These are phyloP conservation scores for Pseudeuparius sepicola DNA, from an alignment of 2,888 invertebrate genomes.

Conservation along the genomic window DNA sequence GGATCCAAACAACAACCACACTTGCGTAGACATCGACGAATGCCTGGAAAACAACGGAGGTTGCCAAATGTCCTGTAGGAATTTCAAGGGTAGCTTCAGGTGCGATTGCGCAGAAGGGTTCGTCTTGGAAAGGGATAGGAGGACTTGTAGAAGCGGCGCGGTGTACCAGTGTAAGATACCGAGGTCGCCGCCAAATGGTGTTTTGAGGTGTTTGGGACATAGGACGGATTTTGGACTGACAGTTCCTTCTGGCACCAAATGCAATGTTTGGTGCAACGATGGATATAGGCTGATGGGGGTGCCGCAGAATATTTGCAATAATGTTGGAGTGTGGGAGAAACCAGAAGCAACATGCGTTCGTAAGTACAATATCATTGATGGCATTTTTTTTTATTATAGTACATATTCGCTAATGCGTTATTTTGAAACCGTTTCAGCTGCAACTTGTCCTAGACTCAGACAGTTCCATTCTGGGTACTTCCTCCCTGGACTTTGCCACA, in stretches of 20 bases:
- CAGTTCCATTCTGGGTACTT: constrained; percentile 43
- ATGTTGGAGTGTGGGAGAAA: constrained; percentile 42
- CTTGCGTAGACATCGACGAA: constrained; percentile 38
- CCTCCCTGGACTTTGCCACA: constrained; percentile 43
- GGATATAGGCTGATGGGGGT: constrained; percentile 48
- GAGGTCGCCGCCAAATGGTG: constrained; percentile 28
- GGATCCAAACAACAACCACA: constrained; percentile 29
- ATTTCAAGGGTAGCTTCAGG: constrained; percentile 41
- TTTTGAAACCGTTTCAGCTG: no score
- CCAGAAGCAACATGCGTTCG: constrained; percentile 43
- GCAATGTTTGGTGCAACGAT: constrained; percentile 42
- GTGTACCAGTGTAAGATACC: constrained; percentile 28
- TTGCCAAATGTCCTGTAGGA: constrained; percentile 43
- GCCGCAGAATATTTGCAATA: constrained; percentile 42
- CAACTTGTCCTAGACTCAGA: constrained; percentile 43
- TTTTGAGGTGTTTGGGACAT: constrained; percentile 27
- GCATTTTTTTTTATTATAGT: no score
- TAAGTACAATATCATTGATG: no score
- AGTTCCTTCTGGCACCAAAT: constrained; percentile 38
- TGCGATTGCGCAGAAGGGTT: constrained; percentile 43
- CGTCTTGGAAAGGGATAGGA: constrained; percentile 25
- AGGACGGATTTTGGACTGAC: constrained; percentile 21
- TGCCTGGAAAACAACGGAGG: constrained; percentile 35
- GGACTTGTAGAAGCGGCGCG: constrained; percentile 24
- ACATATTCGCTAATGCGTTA: no score